phyloP scores from a whole-genome alignment of 2,797 vertebrate species.

The Melanotaenia parkinsoni region DNA sequence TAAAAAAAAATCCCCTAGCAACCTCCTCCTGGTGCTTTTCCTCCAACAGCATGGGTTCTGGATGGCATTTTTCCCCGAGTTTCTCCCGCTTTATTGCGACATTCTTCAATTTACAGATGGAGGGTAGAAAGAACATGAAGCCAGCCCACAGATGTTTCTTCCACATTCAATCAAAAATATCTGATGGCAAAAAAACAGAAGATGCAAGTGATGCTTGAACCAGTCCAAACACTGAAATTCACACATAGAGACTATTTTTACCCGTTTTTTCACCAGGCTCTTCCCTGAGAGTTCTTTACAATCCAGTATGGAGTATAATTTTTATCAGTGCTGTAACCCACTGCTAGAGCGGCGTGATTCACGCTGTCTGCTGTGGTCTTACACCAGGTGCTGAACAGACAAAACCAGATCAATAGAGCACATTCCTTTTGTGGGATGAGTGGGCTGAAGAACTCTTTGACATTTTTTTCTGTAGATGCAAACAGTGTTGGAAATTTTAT shows the following conservation, averaged over 20 bases:
- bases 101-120: slow-evolving; percentile 55
- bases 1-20: background rate
- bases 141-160: slow-evolving; percentile 91
- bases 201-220: background rate
- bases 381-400: slow-evolving; percentile 80
- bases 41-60: no score
- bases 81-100: background rate
- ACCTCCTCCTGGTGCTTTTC: no score
- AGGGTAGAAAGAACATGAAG: slow-evolving; percentile 89
- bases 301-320: slow-evolving; percentile 86
- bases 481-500: slow-evolving; percentile 4
- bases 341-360: slow-evolving; percentile 91
- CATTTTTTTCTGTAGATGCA: background rate
- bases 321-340: slow-evolving; percentile 84
- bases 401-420: slow-evolving; percentile 24
- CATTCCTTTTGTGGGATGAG: slow-evolving; percentile 10
- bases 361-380: slow-evolving; percentile 87
- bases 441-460: slow-evolving; percentile 1
- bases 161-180: slow-evolving; percentile 89
- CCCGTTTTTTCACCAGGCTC: slow-evolving; percentile 86
- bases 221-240: slow-evolving; percentile 3
- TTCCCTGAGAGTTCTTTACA: slow-evolving; percentile 92
- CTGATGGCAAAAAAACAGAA: slow-evolving; percentile 65
- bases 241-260: slow-evolving; percentile 67
- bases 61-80: no score